Evolutionary conservation across 2,888 invertebrate species (phyloP), one percentile per base, ranked within the genome.

Genomic region (Eurytoma adleriae): DNA sequence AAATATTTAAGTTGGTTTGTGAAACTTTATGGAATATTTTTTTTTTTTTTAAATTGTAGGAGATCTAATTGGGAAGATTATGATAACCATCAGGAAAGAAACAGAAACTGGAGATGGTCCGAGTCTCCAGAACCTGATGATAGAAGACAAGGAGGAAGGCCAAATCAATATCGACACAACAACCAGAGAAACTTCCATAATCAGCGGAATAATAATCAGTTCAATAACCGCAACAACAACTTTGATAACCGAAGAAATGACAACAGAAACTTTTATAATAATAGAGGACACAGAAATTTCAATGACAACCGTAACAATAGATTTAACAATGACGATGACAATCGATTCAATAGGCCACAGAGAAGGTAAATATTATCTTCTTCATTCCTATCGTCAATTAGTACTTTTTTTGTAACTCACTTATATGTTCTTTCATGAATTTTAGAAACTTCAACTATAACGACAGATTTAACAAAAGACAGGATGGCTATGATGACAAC

Each of bases 31-130:
- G 10, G 40, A 7, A 40, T 40, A 30, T 40, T 40, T 7, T 40
- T 40, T 7, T 40, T 40, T 67, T 24, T 24, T 67, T 61, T 18
- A 5, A 76, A 54, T 72, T 73, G 40, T 76, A 83, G 83, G 20
- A 86, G 84, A 78, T 86, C 86, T 1, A 86, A 87, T 50, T 88
- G 89, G 89, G 89, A 90, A 48, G 90, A 88, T 16, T 81, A 82
- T 50, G 83, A 80, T 4, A 86, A 84, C 68, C 76, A 69, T 13
- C 80, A 81, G 7, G 77, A 82, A n/a, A 72, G 90, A 24, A 85
- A 84, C 52, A 88, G 90, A 40, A 91, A 93, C 76, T 96, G 95
- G 95, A 92, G 95, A 83, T 96, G 96, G 96, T 96, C 96, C 0
- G 95, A 95, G 87, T 95, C 95, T 61, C 96, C 96, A 0, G 95